phyloP scores from a whole-genome alignment of 2,113 vertebrate genomes.

The Loxodonta africana region DNA sequence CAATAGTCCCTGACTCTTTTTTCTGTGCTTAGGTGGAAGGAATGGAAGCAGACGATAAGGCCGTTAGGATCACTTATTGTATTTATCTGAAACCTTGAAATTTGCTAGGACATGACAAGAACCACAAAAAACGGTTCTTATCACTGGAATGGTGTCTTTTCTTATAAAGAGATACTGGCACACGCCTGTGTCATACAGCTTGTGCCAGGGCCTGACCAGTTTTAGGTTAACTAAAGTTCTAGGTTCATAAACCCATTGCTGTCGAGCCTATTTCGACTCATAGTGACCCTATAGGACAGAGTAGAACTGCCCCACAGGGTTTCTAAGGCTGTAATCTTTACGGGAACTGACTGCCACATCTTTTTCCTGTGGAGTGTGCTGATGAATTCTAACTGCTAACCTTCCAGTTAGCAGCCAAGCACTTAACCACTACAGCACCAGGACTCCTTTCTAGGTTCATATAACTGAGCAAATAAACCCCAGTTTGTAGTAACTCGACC shows the following conservation, averaged over 20 bases:
- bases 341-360: too few species aligned
- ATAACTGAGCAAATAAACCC: neutral
- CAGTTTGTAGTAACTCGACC: neutral
- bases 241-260: neutral
- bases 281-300: neutral
- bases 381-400: too few species aligned
- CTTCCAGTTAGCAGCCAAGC: too few species aligned
- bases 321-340: neutral
- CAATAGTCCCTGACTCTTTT: neutral
- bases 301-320: neutral
- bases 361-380: too few species aligned
- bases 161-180: neutral
- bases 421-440: too few species aligned
- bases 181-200: neutral
- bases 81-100: slow-evolving; percentile 9
- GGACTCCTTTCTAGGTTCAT: neutral
- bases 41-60: neutral
- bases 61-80: neutral
- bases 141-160: neutral
- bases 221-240: slow-evolving; percentile 22
- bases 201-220: neutral
- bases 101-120: neutral
- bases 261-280: neutral
- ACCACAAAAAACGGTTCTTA: neutral
- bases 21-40: neutral